A percentile compares a stretch with the other conserved stretches of the same genome.
Conservation (phyloP, 92 coral and sea anemone species). For the Zoanthus sansibaricus region DNA sequence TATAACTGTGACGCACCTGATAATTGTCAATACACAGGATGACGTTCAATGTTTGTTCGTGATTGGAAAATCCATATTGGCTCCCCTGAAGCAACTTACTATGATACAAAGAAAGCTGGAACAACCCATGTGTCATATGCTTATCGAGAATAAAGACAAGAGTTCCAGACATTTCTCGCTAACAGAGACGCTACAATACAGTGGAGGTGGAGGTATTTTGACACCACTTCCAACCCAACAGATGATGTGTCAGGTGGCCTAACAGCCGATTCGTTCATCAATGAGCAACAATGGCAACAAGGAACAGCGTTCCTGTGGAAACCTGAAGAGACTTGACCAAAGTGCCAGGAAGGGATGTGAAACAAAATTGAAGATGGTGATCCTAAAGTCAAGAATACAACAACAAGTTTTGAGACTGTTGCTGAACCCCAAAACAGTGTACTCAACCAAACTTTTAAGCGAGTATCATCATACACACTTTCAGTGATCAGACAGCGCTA, state of each 20-base stretch:
- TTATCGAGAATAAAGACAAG: too few relatives aligned
- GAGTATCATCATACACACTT: conserved; percentile 5
- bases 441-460: conserved; percentile 23
- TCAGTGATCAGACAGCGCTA: neutral
- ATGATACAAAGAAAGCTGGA: neutral
- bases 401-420: neutral
- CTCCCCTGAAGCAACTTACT: too few relatives aligned
- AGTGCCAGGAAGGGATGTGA: conserved; percentile 24
- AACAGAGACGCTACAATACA: neutral
- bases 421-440: neutral
- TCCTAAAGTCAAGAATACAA: conserved; percentile 26
- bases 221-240: conserved; percentile 21
- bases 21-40: too few relatives aligned
- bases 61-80: too few relatives aligned
- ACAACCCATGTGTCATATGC: neutral
- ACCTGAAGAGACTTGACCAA: conserved; percentile 19
- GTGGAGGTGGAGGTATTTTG: too few relatives aligned
- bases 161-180: conserved; percentile 13
- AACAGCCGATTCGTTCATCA: conserved; percentile 10
- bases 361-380: conserved; percentile 28
- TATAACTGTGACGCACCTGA: too few relatives aligned
- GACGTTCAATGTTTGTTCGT: too few relatives aligned
- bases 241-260: conserved; percentile 20
- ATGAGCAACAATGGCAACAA: conserved; percentile 21
- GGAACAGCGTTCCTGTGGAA: conserved; percentile 35